Evolutionary conservation across 2,888 invertebrate species (phyloP).

Genomic region (Dysmachus trigonus): DNA sequence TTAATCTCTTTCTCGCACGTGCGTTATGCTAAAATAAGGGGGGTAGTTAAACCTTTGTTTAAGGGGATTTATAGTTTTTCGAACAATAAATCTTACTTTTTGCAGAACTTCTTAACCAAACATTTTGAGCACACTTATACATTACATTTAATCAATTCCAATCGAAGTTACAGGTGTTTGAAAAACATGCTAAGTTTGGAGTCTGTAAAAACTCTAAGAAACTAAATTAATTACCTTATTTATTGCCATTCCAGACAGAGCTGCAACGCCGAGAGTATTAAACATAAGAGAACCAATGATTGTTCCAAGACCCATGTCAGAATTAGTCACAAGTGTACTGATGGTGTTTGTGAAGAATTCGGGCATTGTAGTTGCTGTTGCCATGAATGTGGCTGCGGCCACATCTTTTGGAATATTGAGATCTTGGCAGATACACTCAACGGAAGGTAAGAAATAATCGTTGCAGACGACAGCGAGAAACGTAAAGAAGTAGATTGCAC

Average conservation of each 20-base stretch:
- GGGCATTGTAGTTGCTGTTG: conserved; percentile 93
- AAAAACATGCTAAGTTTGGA: no score
- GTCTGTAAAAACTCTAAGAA: no score
- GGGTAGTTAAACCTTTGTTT: no score
- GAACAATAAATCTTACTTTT: no score
- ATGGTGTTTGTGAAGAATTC: conserved; percentile 93
- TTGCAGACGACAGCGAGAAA: conserved; percentile 90
- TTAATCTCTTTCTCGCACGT: no score
- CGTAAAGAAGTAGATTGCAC: conserved; percentile 85
- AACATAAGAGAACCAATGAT: conserved; percentile 89
- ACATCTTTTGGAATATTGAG: conserved; percentile 84
- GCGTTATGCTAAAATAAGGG: no score
- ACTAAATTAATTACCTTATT: conserved; percentile 66
- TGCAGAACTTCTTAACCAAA: no score
- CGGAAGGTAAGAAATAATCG: conserved; percentile 88
- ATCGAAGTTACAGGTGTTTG: no score
- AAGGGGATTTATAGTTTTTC: no score
- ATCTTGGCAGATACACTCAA: conserved; percentile 86
- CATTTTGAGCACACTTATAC: no score
- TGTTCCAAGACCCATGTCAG: conserved; percentile 87
- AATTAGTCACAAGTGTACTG: conserved; percentile 82
- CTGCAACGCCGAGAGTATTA: conserved; percentile 85
- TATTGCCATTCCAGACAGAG: conserved; percentile 81
- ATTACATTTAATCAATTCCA: no score
- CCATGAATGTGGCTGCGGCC: conserved; percentile 97